phyloP scores from a whole-genome alignment of 1,140 invertebrate genomes.

The Dolichoris vasculosae region DNA sequence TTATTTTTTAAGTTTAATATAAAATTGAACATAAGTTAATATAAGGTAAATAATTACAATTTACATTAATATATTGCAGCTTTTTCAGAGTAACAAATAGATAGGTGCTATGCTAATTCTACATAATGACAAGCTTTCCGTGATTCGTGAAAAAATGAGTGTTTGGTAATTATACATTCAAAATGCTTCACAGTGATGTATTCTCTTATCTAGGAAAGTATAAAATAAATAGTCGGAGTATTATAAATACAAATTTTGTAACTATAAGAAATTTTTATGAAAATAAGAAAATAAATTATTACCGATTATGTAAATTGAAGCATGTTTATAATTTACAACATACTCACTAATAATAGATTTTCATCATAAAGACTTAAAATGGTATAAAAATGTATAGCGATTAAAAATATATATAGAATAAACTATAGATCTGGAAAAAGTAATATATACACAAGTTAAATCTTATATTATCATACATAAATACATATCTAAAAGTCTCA shows the following conservation, averaged over 20 bases:
- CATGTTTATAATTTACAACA: neutral
- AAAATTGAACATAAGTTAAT: slow-evolving; percentile 40
- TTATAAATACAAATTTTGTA: slow-evolving; percentile 22
- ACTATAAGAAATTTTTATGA: neutral
- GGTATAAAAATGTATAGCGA: slow-evolving; percentile 28
- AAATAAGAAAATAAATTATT: slow-evolving; percentile 30
- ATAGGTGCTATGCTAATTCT: slow-evolving; percentile 13
- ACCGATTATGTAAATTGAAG: neutral
- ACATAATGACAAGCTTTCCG: neutral
- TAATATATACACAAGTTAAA: slow-evolving; percentile 43
- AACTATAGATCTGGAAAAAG: slow-evolving; percentile 26
- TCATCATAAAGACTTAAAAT: slow-evolving; percentile 13
- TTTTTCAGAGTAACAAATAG: neutral
- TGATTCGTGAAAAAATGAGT: neutral
- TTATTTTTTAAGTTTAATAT: slow-evolving; percentile 24
- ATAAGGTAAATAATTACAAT: slow-evolving; percentile 28
- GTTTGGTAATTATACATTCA: slow-evolving; percentile 2
- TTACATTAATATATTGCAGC: slow-evolving; percentile 31
- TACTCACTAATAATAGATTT: slow-evolving; percentile 25
- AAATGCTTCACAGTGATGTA: slow-evolving; percentile 2
- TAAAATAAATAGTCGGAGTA: slow-evolving; percentile 45
- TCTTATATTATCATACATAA: slow-evolving; percentile 37
- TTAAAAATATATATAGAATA: slow-evolving; percentile 29
- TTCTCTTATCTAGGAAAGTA: slow-evolving; percentile 32
- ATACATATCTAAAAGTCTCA: slow-evolving; percentile 36